These are phyloP conservation scores for Bursaphelenchus okinawaensis DNA, from an alignment of 2,888 invertebrate genomes.

Conservation along the genomic window DNA sequence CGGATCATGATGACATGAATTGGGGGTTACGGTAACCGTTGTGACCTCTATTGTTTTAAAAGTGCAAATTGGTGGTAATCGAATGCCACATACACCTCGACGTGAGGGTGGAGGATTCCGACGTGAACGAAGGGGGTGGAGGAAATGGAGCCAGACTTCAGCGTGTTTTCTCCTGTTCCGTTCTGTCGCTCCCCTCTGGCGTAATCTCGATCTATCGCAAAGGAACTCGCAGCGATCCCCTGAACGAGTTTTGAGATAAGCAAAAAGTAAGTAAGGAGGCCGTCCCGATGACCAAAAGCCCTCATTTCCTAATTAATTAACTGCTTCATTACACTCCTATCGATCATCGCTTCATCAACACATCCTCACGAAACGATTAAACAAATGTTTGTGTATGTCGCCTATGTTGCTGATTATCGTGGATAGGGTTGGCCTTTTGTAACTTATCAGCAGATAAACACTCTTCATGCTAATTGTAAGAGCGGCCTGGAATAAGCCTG, in stretches of 20 bases:
- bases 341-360: not conserved
- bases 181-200: not conserved
- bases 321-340: not conserved
- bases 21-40: not conserved
- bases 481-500: too few relatives aligned
- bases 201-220: not conserved
- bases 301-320: not conserved
- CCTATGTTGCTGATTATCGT: too few relatives aligned
- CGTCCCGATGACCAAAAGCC: not conserved
- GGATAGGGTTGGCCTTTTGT: too few relatives aligned
- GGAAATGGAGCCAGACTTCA: not conserved
- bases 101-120: too few relatives aligned
- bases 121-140: not conserved
- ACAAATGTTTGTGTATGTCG: too few relatives aligned
- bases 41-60: not conserved
- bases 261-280: too few relatives aligned
- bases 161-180: not conserved
- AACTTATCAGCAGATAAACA: too few relatives aligned
- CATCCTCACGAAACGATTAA: not conserved
- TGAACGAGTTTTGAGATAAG: not conserved
- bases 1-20: not conserved
- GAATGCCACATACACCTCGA: too few relatives aligned
- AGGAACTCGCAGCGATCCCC: not conserved
- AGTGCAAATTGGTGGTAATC: not conserved
- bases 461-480: too few relatives aligned